A percentile compares a stretch with the other conserved stretches of the same genome.
phyloP scores from a whole-genome alignment of 2,113 vertebrate species.

The Cyprinodon brontotheroides region DNA sequence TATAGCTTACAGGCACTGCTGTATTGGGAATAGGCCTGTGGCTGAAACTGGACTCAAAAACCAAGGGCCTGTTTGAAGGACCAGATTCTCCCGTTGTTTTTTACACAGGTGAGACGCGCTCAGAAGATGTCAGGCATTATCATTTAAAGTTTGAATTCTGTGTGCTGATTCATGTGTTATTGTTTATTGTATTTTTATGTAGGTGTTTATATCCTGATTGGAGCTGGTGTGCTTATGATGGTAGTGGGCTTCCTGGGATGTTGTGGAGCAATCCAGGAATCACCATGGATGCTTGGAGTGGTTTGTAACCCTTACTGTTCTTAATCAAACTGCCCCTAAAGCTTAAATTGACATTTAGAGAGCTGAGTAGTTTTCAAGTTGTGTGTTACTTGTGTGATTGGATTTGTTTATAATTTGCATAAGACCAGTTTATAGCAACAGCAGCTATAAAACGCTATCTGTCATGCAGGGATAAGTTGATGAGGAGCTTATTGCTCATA shows the following conservation, averaged over 20 bases:
- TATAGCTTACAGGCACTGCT: slow-evolving; percentile 70
- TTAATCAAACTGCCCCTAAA: not conserved
- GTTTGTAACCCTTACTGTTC: slow-evolving; percentile 75
- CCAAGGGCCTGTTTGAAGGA: slow-evolving; percentile 71
- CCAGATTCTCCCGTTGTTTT: slow-evolving; percentile 63
- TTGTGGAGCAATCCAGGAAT: slow-evolving; percentile 94
- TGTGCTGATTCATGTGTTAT: not conserved
- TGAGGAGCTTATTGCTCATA: not conserved
- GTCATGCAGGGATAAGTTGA: not conserved
- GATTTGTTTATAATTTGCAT: not conserved
- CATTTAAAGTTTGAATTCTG: not conserved
- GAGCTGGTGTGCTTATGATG: slow-evolving; percentile 95
- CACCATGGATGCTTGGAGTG: slow-evolving; percentile 95
- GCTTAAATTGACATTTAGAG: not conserved
- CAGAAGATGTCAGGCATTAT: not conserved
- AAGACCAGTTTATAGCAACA: not conserved
- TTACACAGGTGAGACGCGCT: slow-evolving; percentile 60
- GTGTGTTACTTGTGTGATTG: not conserved
- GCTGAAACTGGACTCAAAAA: slow-evolving; percentile 68
- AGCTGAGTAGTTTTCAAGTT: not conserved
- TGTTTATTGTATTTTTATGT: slow-evolving; percentile 4
- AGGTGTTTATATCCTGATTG: slow-evolving; percentile 96
- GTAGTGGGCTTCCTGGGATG: slow-evolving; percentile 96
- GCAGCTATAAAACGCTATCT: not conserved
- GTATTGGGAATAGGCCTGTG: slow-evolving; percentile 69